A percentile compares a stretch with the other conserved stretches of the same genome.
Evolutionary conservation across 2,797 vertebrate genomes (phyloP).

Genomic region (Psittacula derbiana): DNA sequence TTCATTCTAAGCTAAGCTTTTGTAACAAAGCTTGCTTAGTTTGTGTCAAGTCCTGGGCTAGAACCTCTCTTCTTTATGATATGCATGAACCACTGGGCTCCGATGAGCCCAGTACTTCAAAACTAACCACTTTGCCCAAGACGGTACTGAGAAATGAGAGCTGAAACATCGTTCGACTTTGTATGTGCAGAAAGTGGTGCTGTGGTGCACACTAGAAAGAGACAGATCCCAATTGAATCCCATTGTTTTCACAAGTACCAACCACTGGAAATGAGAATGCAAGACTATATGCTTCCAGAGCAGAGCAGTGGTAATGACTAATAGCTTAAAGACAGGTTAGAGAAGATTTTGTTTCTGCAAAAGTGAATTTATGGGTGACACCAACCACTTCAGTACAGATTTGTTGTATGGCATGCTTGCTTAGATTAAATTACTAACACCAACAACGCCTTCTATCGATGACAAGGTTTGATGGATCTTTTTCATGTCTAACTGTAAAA

Average conservation of each 20-base stretch:
- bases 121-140: neutral
- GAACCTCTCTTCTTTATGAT: neutral
- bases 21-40: neutral
- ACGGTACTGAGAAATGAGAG: neutral
- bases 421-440: neutral
- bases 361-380: neutral
- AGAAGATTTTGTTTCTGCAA: neutral
- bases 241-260: neutral
- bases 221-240: neutral
- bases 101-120: rapidly evolving
- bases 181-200: neutral
- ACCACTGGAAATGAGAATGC: neutral
- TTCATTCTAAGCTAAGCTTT: constrained; percentile 1
- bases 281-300: neutral
- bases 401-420: neutral
- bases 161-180: neutral
- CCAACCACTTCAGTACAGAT: neutral
- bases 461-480: neutral
- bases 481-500: neutral
- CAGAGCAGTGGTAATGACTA: neutral
- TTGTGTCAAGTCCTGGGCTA: neutral
- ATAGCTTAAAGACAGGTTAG: neutral
- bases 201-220: neutral
- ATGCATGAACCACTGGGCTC: neutral
- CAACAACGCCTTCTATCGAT: neutral